These are phyloP conservation scores for Fulmarus glacialis DNA, from an alignment of 2,113 vertebrate genomes.

Conservation along the genomic window DNA sequence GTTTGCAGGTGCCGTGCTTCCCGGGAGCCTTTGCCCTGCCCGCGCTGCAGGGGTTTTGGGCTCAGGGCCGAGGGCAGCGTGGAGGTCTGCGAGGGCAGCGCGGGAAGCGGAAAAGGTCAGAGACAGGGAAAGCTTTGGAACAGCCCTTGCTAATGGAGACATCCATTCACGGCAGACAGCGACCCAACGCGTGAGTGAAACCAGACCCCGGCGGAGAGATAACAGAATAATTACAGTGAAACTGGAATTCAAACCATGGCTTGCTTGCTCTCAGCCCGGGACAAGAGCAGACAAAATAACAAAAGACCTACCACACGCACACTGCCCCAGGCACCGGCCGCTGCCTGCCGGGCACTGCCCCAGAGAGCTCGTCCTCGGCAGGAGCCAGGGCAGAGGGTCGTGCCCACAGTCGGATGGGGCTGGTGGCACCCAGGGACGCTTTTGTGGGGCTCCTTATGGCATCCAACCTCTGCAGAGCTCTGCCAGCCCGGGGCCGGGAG, in stretches of 20 bases:
- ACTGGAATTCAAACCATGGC: neutral
- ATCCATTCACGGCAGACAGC: neutral
- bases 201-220: conserved; percentile 36
- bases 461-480: neutral
- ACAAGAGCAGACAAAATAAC: neutral
- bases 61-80: fast-evolving
- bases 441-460: neutral
- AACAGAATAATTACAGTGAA: conserved; percentile 1
- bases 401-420: neutral
- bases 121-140: neutral
- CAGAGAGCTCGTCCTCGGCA: neutral
- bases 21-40: neutral
- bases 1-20: neutral
- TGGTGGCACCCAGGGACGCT: neutral
- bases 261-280: neutral
- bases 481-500: neutral
- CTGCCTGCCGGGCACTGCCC: neutral
- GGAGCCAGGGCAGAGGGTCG: fast-evolving
- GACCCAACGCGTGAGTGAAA: conserved; percentile 29
- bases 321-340: neutral
- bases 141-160: neutral
- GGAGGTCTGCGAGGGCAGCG: neutral
- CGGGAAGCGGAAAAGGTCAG: neutral
- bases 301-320: neutral
- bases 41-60: fast-evolving